Percentiles rank a stretch among this genome's conserved stretches.
Evolutionary conservation across 2,113 vertebrate genomes (phyloP).

Genomic region (Mystacornis crossleyi): DNA sequence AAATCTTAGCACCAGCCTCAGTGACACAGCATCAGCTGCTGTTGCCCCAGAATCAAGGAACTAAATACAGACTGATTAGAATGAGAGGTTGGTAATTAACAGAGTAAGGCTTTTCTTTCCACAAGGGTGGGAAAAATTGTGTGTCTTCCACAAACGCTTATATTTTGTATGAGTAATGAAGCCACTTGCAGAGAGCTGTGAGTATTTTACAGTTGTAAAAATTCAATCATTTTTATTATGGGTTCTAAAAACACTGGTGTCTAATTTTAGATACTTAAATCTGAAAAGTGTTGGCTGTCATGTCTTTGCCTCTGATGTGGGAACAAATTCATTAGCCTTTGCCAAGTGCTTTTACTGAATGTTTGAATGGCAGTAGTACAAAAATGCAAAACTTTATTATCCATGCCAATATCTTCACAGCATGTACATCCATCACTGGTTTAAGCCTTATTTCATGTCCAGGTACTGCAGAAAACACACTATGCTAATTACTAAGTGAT

Average conservation of each 20-base stretch:
- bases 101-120: background rate
- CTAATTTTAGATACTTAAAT: slow-evolving; percentile 9
- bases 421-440: background rate
- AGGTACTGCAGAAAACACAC: background rate
- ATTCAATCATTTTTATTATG: background rate
- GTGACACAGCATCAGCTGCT: background rate
- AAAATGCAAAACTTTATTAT: background rate
- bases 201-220: background rate
- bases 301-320: background rate
- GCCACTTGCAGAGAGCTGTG: background rate
- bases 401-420: background rate
- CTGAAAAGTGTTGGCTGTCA: background rate
- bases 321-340: background rate
- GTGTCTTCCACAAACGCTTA: background rate
- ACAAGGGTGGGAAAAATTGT: background rate
- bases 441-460: background rate
- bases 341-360: background rate
- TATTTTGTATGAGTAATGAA: background rate
- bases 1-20: background rate
- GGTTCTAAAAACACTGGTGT: slow-evolving; percentile 13
- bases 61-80: background rate
- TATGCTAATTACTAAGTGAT: background rate
- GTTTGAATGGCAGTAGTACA: background rate
- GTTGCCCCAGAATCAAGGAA: background rate
- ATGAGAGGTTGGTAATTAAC: background rate